phyloP scores from a whole-genome alignment of 2,888 invertebrate genomes.

The Gibbula magus region DNA sequence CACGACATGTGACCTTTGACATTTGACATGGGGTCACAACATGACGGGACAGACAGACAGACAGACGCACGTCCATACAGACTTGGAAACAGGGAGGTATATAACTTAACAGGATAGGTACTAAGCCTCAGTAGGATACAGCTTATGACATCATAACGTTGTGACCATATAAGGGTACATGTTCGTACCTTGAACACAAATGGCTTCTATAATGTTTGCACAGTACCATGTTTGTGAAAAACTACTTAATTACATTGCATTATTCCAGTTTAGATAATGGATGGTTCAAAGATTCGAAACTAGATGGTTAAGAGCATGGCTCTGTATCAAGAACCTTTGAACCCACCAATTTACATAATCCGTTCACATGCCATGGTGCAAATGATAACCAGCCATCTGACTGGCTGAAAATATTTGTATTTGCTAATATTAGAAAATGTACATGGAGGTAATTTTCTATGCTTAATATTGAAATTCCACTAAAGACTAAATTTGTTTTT shows the following conservation, averaged over 20 bases:
- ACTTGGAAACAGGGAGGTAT: background rate
- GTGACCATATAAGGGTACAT: background rate
- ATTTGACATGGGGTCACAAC: background rate
- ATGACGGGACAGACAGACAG: constrained; percentile 16
- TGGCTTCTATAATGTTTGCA: background rate
- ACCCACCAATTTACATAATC: background rate
- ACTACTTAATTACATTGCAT: background rate
- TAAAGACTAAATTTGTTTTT: too few species aligned
- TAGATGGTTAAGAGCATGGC: too few species aligned
- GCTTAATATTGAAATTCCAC: too few species aligned
- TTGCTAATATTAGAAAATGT: too few species aligned
- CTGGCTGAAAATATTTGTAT: too few species aligned
- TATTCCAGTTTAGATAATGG: background rate
- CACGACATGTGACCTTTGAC: constrained; percentile 18
- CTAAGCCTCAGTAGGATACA: background rate
- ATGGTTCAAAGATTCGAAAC: background rate
- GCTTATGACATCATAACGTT: background rate
- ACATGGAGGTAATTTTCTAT: too few species aligned
- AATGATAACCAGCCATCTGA: background rate
- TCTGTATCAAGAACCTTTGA: too few species aligned
- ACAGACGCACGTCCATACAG: constrained; percentile 19
- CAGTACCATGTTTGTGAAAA: background rate
- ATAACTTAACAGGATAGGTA: constrained; percentile 9
- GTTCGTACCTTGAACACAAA: background rate
- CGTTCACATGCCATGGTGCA: background rate